Evolutionary conservation across 1,140 invertebrate genomes (phyloP), one percentile per base, ranked within the genome.

Genomic region (Berghia stephanieae): DNA sequence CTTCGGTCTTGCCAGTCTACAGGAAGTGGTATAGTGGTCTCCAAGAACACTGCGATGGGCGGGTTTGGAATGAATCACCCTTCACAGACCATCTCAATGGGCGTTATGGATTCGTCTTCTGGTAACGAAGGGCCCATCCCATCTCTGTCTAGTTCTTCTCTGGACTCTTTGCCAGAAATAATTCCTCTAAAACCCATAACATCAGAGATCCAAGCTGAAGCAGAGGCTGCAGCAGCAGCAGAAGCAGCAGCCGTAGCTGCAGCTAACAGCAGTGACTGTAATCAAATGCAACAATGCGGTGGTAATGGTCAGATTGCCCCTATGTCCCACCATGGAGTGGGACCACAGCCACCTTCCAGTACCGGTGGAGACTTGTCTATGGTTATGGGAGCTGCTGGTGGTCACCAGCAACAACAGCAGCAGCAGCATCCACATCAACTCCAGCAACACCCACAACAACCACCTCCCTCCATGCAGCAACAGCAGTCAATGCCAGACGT

Each of bases 181-280:
- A 34, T 76, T 46, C 74, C 74, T 42, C 63, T 76, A 6, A 76
- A 76, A 34, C 74, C 74, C 1, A 76, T 76, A 60, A 76, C 74
- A 24, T 66, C 74, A 38, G 74, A 76, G 31, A n/a, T 76, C 27
- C 60, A 76, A 34, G 49, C 49, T 3, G 63, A 68, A 24, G 57
- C 46, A 8, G 49, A 36, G 16, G 74, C 36, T 36, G 40, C 49
- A 36, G 34, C 42, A 46, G 74, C 63, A 67, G 74, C 52, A 63
- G 57, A 16, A 27, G 57, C 57, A 24, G 57, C 57, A 27, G 57
- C 57, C 34, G 57, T 31, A 8, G 57, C 57, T 63, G 57, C 27
- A 8, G 57, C 57, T 63, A 31, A 10, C 57, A 27, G 8, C 27
- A 27, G 8, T 8, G 10, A 8, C 34, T 16, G 8, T 10, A 10